Percentiles rank a stretch among this genome's conserved stretches.
phyloP scores from a whole-genome alignment of 2,888 invertebrate genomes.

The Netelia fuscicornis region DNA sequence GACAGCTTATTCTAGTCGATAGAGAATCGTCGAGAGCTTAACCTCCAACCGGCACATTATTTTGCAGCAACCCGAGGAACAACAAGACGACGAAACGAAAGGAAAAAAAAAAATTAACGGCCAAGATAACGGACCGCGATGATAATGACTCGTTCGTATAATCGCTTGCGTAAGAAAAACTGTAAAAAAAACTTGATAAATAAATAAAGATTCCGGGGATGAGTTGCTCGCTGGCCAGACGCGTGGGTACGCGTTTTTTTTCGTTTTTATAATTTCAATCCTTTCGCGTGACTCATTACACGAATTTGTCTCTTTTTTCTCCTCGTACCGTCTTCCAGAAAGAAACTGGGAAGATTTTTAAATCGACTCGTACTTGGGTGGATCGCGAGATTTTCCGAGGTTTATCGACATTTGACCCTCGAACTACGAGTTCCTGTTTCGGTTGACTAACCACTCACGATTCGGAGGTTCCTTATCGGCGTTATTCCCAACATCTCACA shows the following conservation, averaged over 20 bases:
- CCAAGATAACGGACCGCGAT: constrained; percentile 24
- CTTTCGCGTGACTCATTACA: constrained; percentile 37
- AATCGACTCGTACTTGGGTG: constrained; percentile 30
- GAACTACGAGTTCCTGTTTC: constrained; percentile 41
- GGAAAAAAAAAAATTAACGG: neutral
- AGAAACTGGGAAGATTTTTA: constrained; percentile 3
- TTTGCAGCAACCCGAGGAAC: neutral
- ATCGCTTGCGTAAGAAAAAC: constrained; percentile 14
- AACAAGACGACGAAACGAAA: neutral
- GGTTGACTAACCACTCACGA: neutral
- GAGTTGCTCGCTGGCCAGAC: neutral
- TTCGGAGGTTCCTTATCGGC: constrained; percentile 45
- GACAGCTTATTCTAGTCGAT: constrained; percentile 21
- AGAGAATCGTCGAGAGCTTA: constrained; percentile 10
- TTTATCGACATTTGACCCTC: constrained; percentile 68
- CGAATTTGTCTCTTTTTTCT: constrained; percentile 9
- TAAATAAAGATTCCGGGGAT: constrained; percentile 30
- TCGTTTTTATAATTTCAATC: constrained; percentile 15
- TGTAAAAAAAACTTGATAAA: neutral
- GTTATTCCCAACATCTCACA: neutral
- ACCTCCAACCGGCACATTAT: constrained; percentile 13
- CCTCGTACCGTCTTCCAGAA: neutral
- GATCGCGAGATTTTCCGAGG: constrained; percentile 33
- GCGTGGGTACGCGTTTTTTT: constrained; percentile 34
- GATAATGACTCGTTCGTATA: constrained; percentile 11